phyloP scores from a whole-genome alignment of 2,113 vertebrate species.

The Cisticola juncidis region DNA sequence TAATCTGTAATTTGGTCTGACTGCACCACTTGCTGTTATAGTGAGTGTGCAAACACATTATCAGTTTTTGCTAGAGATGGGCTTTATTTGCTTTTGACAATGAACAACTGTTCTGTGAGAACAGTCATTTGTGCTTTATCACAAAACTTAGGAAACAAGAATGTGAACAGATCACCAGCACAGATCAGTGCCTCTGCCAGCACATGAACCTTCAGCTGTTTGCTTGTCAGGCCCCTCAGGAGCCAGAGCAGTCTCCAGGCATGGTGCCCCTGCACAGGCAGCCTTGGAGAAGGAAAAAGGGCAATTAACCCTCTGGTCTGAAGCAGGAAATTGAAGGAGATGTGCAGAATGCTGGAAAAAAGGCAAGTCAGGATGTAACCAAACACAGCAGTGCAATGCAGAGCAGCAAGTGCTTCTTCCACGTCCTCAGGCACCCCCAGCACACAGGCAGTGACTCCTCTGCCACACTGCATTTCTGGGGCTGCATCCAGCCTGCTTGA shows the following conservation, averaged over 20 bases:
- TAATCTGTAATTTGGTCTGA: background rate
- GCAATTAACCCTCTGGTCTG: background rate
- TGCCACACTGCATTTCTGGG: background rate
- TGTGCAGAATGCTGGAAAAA: background rate
- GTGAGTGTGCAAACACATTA: rapidly evolving
- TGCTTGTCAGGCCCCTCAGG: background rate
- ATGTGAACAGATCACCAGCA: background rate
- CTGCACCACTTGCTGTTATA: rapidly evolving
- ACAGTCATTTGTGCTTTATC: background rate
- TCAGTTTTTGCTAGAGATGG: background rate
- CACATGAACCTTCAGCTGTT: background rate
- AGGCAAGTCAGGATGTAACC: background rate
- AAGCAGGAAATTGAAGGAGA: background rate
- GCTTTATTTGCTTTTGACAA: background rate
- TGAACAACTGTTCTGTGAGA: background rate
- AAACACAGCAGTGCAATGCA: background rate
- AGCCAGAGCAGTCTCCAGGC: background rate
- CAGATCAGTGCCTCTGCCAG: background rate
- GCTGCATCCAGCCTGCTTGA: background rate
- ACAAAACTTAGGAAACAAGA: background rate
- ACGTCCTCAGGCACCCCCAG: background rate
- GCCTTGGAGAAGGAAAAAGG: too few species aligned
- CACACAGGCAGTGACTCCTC: rapidly evolving
- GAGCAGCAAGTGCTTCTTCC: background rate
- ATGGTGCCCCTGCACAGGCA: rapidly evolving